Conservation (phyloP, 2,797 vertebrate genomes). For the Ibycter americanus region DNA sequence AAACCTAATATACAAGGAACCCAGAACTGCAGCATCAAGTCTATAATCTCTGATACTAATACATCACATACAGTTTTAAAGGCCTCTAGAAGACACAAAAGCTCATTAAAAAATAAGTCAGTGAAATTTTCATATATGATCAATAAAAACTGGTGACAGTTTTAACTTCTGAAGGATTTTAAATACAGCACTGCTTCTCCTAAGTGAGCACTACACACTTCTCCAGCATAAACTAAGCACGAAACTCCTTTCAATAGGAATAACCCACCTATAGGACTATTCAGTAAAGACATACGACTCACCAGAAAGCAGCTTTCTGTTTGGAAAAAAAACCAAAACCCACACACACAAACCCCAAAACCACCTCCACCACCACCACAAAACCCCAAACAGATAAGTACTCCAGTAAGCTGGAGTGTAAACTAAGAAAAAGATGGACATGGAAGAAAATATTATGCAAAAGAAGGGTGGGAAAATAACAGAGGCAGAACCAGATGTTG, state of each 20-base stretch:
- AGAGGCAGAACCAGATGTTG: background rate
- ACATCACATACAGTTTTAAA: background rate
- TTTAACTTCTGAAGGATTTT: background rate
- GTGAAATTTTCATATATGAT: background rate
- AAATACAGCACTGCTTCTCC: background rate
- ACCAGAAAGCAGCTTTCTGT: background rate
- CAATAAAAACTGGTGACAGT: background rate
- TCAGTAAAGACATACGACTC: background rate
- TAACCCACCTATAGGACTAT: background rate
- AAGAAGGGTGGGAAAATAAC: background rate
- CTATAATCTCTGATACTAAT: background rate
- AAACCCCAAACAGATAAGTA: background rate
- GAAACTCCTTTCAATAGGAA: background rate
- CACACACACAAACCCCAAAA: background rate
- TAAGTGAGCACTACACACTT: background rate
- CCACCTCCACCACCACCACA: background rate
- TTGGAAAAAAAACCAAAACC: background rate
- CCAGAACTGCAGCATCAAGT: background rate
- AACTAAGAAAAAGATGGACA: background rate
- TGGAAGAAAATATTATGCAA: background rate
- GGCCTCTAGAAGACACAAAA: background rate
- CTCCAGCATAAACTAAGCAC: background rate
- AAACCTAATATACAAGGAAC: background rate
- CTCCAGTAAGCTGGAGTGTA: background rate
- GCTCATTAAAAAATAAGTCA: background rate